A percentile compares a stretch with the other conserved stretches of the same genome.
Evolutionary conservation across 2,797 vertebrate genomes (phyloP).

Genomic region (Onychomys arenicola): DNA sequence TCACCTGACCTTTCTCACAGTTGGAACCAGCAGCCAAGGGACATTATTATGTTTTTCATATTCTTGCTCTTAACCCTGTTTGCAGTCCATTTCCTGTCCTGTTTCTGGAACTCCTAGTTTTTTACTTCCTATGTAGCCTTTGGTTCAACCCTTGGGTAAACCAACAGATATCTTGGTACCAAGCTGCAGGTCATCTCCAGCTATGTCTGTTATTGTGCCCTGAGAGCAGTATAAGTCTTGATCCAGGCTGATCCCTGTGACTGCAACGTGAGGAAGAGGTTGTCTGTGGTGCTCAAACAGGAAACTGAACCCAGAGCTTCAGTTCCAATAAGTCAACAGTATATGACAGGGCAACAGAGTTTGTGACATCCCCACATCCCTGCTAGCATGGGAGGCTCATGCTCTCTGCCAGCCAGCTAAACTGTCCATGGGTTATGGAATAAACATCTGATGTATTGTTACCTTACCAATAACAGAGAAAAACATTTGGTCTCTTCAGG

Average conservation of each 20-base stretch:
- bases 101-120: slow-evolving; percentile 22
- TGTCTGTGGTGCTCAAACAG: too few species aligned
- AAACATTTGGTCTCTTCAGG: neutral
- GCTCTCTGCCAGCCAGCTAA: neutral
- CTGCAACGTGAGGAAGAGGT: rapidly evolving
- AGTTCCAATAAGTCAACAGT: rapidly evolving
- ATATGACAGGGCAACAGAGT: neutral
- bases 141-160: neutral
- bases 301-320: neutral
- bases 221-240: neutral
- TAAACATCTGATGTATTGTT: neutral
- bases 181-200: neutral
- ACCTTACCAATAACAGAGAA: neutral
- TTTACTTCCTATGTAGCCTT: slow-evolving; percentile 17
- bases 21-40: neutral
- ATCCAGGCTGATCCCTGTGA: neutral
- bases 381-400: too few species aligned
- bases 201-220: neutral
- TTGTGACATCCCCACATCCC: rapidly evolving
- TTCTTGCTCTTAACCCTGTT: slow-evolving; percentile 2
- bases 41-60: neutral
- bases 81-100: neutral
- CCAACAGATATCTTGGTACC: neutral
- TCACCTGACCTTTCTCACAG: neutral
- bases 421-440: neutral